A percentile compares a stretch with the other conserved stretches of the same genome.
These are phyloP conservation scores for Sphaeridia pumilis DNA, from an alignment of 2,888 invertebrate species.

Conservation along the genomic window DNA sequence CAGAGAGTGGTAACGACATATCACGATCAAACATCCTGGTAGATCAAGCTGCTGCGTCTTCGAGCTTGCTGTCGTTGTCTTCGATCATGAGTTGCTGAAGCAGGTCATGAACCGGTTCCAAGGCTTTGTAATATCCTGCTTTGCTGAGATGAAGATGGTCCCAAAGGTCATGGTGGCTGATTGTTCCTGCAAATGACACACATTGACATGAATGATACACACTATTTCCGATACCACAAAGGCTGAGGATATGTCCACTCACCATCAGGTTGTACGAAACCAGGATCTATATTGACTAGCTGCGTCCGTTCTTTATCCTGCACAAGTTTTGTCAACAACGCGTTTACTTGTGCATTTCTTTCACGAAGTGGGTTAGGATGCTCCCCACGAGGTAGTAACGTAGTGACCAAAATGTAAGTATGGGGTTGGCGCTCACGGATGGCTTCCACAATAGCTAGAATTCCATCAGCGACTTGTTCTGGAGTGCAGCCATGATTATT, in stretches of 20 bases:
- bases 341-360: conserved; percentile 63
- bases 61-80: conserved; percentile 40
- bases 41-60: too few species aligned
- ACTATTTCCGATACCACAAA: background rate
- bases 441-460: conserved; percentile 60
- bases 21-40: too few species aligned
- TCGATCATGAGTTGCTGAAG: conserved; percentile 63
- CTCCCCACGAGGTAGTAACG: conserved; percentile 76
- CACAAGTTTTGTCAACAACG: conserved; percentile 54
- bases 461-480: conserved; percentile 70
- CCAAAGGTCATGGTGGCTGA: conserved; percentile 81
- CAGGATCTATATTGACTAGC: conserved; percentile 65
- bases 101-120: conserved; percentile 71
- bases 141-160: conserved; percentile 81
- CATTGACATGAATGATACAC: background rate
- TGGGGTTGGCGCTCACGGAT: conserved; percentile 66
- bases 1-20: too few species aligned
- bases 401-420: conserved; percentile 74
- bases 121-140: conserved; percentile 72
- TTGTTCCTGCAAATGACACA: conserved; percentile 48
- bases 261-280: conserved; percentile 60
- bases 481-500: conserved; percentile 70
- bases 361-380: conserved; percentile 68
- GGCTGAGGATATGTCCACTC: background rate
- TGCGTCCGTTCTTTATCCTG: conserved; percentile 52